Base-by-base conservation (phyloP, 1,140 invertebrate genomes). In the Lerema accius region DNA sequence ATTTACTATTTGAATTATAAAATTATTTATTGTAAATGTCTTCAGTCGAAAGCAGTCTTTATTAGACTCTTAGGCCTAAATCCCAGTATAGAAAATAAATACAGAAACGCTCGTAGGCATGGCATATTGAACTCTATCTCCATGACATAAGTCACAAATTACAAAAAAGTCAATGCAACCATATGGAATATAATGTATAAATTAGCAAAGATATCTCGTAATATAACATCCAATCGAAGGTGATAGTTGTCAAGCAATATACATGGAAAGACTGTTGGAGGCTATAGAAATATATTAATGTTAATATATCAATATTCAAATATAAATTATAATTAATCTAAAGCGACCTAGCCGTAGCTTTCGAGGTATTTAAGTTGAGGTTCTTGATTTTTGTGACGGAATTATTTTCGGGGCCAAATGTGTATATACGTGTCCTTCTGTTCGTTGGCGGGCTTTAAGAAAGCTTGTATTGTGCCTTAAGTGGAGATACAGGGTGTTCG, bases 321-420 rank as follows among this genome's bases (percentile, higher is more conserved):
- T 46, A 43, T 63, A 16, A 55, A 39, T 55, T 60, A 56, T 19
- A n/a, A 0, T 19, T 13, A 23, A 19, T 53, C 3, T 40, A 40
- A 16, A 37, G 40, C 32, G 37, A 50, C 40, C 13, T 55, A 55
- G 50, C 13, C 19, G 37, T 53, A 53, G 17, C 11, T 37, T 67
- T 65, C 63, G 65, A 72, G 65, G 39, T 70, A 62, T 45, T 4
- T 53, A 9, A 35, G 1, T 15, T 37, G 7, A 63, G 40, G 60
- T 71, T 50, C 58, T 63, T 32, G 32, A 65, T 63, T 64, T 48
- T 40, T 39, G 43, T 28, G 49, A 71, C 59, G 67, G 42, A 65
- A 67, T 86, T 84, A 71, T 78, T 84, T 73, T 85, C 74, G 82
- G 83, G 81, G 76, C 78, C 78, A 84, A 84, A 62, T 56, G 69